These are phyloP conservation scores for Glareola pratincola DNA, from an alignment of 2,113 vertebrate species.

Conservation along the genomic window DNA sequence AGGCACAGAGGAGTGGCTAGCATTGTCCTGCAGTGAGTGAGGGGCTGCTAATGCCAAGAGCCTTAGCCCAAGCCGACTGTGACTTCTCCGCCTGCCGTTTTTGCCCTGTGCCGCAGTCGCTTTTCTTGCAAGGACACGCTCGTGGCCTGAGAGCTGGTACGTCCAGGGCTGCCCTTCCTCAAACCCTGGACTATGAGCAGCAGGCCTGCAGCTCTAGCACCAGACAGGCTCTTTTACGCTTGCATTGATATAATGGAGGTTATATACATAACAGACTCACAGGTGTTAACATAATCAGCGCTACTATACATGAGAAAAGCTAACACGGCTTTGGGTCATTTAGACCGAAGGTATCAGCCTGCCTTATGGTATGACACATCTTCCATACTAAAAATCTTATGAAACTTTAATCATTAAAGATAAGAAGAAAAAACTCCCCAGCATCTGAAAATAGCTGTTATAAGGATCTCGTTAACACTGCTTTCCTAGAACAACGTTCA, in stretches of 20 bases:
- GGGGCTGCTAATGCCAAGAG: neutral
- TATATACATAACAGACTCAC: neutral
- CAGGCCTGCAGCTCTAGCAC: neutral
- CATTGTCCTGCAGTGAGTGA: rapidly evolving
- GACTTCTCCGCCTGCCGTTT: neutral
- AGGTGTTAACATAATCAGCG: neutral
- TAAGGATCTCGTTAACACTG: neutral
- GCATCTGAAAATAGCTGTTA: neutral
- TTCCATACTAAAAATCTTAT: neutral
- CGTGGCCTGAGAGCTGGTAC: neutral
- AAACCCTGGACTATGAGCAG: neutral
- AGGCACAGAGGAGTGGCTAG: neutral
- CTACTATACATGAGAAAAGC: neutral
- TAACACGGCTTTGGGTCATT: neutral
- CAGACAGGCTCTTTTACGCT: neutral
- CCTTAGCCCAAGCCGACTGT: neutral
- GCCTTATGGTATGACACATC: neutral
- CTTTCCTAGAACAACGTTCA: neutral
- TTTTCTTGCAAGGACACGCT: rapidly evolving
- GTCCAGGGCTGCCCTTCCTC: neutral
- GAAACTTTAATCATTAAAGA: neutral
- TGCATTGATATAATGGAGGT: neutral
- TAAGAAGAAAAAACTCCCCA: neutral
- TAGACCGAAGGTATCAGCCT: neutral
- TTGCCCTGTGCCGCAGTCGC: neutral